phyloP scores from a whole-genome alignment of 2,113 vertebrate species.

The Thamnophis sirtalis region DNA sequence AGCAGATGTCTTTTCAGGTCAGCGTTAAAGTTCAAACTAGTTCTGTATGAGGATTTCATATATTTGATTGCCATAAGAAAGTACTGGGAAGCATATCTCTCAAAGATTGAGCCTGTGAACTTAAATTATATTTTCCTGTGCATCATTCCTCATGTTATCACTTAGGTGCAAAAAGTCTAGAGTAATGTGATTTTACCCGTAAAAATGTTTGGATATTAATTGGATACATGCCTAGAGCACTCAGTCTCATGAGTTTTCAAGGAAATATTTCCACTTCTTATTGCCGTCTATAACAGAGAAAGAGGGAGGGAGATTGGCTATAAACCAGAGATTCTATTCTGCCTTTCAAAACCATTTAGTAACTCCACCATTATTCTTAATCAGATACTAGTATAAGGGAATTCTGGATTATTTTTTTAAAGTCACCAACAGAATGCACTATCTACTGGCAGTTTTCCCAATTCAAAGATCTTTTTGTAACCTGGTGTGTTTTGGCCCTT shows the following conservation, averaged over 20 bases:
- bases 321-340: background rate
- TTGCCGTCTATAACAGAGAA: background rate
- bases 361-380: background rate
- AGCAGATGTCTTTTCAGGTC: slow-evolving; percentile 17
- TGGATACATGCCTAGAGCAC: background rate
- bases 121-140: background rate
- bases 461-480: background rate
- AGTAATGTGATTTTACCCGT: background rate
- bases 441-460: background rate
- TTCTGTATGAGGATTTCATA: background rate
- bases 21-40: slow-evolving; percentile 11
- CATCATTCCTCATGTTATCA: background rate
- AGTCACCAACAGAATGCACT: background rate
- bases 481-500: background rate
- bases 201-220: background rate
- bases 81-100: background rate
- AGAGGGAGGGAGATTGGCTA: background rate
- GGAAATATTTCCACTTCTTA: background rate
- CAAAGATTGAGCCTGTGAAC: background rate
- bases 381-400: background rate
- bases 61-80: background rate
- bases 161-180: background rate
- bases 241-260: background rate
- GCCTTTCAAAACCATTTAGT: background rate
- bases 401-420: background rate